phyloP scores from a whole-genome alignment of 2,888 invertebrate species.

The Notocelia uddmanniana region DNA sequence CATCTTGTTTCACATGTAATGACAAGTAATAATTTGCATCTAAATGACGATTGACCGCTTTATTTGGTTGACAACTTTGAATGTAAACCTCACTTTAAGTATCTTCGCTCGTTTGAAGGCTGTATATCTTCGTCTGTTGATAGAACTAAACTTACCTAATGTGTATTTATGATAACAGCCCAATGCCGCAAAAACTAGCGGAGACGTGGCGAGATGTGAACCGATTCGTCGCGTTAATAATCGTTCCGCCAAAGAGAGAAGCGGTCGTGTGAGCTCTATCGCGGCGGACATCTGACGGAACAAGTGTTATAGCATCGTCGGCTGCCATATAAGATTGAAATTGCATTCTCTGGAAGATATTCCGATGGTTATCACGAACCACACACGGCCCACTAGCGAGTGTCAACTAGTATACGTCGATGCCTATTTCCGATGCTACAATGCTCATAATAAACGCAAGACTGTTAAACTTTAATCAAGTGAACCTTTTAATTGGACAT shows the following conservation, averaged over 20 bases:
- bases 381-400: constrained; percentile 69
- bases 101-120: background rate
- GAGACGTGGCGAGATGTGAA: constrained; percentile 41
- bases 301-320: constrained; percentile 80
- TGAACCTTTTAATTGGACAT: constrained; percentile 36
- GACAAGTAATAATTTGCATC: background rate
- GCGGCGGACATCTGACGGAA: constrained; percentile 71
- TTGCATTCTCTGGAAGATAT: constrained; percentile 67
- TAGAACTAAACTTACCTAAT: constrained; percentile 36
- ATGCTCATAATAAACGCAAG: constrained; percentile 68
- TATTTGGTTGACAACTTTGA: background rate
- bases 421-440: constrained; percentile 76
- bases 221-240: constrained; percentile 66
- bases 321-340: constrained; percentile 75
- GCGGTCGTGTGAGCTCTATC: constrained; percentile 66
- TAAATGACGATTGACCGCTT: background rate
- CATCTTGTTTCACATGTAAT: background rate
- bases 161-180: constrained; percentile 45
- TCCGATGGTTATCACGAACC: constrained; percentile 73
- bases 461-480: constrained; percentile 62
- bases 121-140: constrained; percentile 16
- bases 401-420: constrained; percentile 69
- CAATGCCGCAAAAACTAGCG: constrained; percentile 46
- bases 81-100: background rate
- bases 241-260: constrained; percentile 64